Percentiles rank a stretch among this genome's conserved stretches.
phyloP scores from a whole-genome alignment of 2,113 vertebrate genomes.

The Megaptera novaeangliae region DNA sequence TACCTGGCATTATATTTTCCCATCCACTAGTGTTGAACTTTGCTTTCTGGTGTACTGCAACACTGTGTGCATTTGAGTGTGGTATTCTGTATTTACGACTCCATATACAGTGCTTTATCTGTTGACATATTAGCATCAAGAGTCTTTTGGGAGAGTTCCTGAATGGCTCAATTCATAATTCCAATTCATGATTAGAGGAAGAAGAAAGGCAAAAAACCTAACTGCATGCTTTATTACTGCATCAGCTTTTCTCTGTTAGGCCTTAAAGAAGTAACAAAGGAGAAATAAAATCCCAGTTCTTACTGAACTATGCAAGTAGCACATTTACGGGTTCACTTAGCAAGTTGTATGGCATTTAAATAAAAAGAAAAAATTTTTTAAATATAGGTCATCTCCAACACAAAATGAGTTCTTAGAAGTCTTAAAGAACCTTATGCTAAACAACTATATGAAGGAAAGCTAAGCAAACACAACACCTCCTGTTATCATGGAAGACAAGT shows the following conservation, averaged over 20 bases:
- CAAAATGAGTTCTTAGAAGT: not conserved
- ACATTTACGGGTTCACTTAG: not conserved
- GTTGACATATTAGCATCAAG: not conserved
- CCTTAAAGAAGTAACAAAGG: not conserved
- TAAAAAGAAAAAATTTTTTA: not conserved
- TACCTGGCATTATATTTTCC: not conserved
- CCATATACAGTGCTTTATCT: not conserved
- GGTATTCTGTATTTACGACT: not conserved
- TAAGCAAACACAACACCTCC: not conserved
- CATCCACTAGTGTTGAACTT: not conserved
- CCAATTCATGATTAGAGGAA: not conserved
- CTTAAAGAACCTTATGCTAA: not conserved
- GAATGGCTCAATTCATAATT: not conserved
- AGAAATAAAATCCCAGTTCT: not conserved
- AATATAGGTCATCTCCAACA: not conserved
- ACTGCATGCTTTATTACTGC: not conserved
- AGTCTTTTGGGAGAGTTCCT: not conserved
- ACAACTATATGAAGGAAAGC: not conserved
- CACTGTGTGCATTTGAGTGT: not conserved
- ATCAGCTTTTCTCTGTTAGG: not conserved
- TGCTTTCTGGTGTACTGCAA: rapidly evolving
- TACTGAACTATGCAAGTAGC: not conserved
- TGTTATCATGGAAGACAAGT: not conserved
- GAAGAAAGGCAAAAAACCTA: not conserved
- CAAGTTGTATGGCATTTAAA: not conserved